Base-by-base conservation (phyloP, 2,113 vertebrate genomes). In the Ageneiosus marmoratus region DNA sequence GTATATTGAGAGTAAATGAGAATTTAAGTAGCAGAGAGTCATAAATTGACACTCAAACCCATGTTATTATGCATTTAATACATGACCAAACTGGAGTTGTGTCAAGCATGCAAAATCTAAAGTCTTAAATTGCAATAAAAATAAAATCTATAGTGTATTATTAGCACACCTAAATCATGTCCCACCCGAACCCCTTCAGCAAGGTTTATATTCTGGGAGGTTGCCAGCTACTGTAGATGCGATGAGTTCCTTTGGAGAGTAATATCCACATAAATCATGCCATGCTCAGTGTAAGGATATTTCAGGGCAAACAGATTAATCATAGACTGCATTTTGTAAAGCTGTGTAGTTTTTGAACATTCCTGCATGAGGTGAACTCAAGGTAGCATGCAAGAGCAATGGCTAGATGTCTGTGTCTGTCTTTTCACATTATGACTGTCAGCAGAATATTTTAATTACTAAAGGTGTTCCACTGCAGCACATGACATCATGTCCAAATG, bases 251-350 rank as follows among this genome's bases (percentile, higher is more conserved):
- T 51, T 84, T 63, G 82, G 77, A 60, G 77, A 81, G 84, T 83
- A 81, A 83, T 89, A 89, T 46, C 76, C 65, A 78, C 85, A 87
- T 88, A 88, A 88, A 89, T 88, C 86, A 84, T 79, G 73, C 48
- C n/a, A 32, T 80, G 86, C 84, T 80, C 83, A 67, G 44, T 86
- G 77, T 62, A 69, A 56, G 82, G 75, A 84, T 79, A 90, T 84
- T 50, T 88, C 80, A 51, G 74, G 27, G 62, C 84, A 85, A 80
- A 83, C 44, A 85, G 84, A 89, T 86, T 85, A 86, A 89, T 88
- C 82, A 85, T 27, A 84, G 46, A 56, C 63, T 63, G 80, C 58
- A 44, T 85, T 87, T 82, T 85, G 48, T 79, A 29, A 81, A 75
- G 56, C 73, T 83, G 84, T 29, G 67, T 84, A 41, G 73, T 78